These are phyloP conservation scores for Cyclophora punctaria DNA, from an alignment of 2,888 invertebrate genomes.

Conservation along the genomic window DNA sequence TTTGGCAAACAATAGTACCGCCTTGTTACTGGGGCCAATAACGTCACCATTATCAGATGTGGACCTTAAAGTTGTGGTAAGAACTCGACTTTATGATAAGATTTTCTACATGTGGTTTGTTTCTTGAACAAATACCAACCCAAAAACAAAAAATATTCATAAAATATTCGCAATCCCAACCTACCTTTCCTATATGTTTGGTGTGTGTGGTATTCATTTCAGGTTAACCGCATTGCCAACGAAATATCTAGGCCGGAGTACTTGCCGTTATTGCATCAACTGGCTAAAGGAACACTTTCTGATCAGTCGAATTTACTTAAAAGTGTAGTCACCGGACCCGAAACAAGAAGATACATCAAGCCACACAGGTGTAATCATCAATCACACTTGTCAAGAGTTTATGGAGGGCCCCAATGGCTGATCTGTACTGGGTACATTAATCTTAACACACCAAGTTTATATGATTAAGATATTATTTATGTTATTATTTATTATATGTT, in stretches of 20 bases:
- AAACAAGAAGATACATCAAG: slow-evolving; percentile 62
- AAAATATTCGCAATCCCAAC: no score
- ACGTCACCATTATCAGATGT: slow-evolving; percentile 43
- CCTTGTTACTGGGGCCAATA: slow-evolving; percentile 59
- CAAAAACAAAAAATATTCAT: no score
- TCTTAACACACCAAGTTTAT: slow-evolving; percentile 57
- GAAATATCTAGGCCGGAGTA: slow-evolving; percentile 61
- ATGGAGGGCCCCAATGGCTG: slow-evolving; percentile 61
- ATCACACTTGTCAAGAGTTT: slow-evolving; percentile 47
- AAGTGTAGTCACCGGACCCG: slow-evolving; percentile 47
- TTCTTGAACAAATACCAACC: no score
- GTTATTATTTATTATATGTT: no score
- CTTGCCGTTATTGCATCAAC: slow-evolving; percentile 47
- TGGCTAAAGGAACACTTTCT: slow-evolving; percentile 45
- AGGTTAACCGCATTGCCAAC: slow-evolving; percentile 56
- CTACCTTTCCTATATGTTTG: no score
- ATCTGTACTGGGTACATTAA: slow-evolving; percentile 65
- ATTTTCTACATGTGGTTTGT: no score
- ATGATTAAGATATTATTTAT: slow-evolving; percentile 32
- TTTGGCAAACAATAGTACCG: slow-evolving; percentile 53
- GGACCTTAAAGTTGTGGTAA: slow-evolving; percentile 54
- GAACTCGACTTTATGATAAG: slow-evolving; percentile 10
- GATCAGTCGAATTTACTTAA: slow-evolving; percentile 42
- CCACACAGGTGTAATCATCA: slow-evolving; percentile 66
- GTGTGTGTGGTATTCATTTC: slow-evolving; percentile 20